Percentiles rank a stretch among this genome's conserved stretches.
Conservation (phyloP, 2,888 invertebrate genomes). For the Cosmopolites sordidus region DNA sequence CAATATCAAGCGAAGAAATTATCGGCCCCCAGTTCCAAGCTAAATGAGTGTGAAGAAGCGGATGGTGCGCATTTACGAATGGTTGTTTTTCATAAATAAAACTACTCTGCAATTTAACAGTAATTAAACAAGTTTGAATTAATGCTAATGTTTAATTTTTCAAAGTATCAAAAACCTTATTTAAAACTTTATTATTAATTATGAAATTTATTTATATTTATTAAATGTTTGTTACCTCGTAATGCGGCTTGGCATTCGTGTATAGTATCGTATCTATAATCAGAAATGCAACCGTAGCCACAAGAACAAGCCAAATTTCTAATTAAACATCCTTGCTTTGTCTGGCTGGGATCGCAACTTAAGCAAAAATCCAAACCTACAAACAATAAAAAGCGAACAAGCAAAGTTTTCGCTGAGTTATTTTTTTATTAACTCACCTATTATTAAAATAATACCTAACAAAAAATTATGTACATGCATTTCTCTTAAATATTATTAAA, state of each 20-base stretch:
- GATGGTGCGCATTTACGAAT: too few species aligned
- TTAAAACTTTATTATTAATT: too few species aligned
- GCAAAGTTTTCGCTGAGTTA: background rate
- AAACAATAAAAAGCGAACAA: conserved; percentile 10
- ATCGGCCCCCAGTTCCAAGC: too few species aligned
- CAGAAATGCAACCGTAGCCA: conserved; percentile 62
- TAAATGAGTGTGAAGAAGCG: too few species aligned
- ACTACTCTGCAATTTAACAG: too few species aligned
- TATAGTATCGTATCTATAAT: conserved; percentile 59
- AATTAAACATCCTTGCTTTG: conserved; percentile 62
- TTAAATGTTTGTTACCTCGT: conserved; percentile 60
- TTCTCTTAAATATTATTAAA: background rate
- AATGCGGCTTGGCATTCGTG: conserved; percentile 61
- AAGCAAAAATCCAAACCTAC: conserved; percentile 38
- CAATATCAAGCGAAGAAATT: too few species aligned
- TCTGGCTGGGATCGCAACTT: conserved; percentile 57
- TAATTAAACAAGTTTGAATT: too few species aligned
- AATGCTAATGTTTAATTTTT: too few species aligned
- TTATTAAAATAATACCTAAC: conserved; percentile 14
- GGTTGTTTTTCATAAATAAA: too few species aligned
- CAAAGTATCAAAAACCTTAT: too few species aligned
- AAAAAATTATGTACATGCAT: conserved; percentile 24
- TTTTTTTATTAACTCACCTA: conserved; percentile 25
- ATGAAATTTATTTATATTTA: too few species aligned
- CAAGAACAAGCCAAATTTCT: conserved; percentile 59